Evolutionary conservation across 2,113 vertebrate species (phyloP).

Genomic region (Mobula hypostoma): DNA sequence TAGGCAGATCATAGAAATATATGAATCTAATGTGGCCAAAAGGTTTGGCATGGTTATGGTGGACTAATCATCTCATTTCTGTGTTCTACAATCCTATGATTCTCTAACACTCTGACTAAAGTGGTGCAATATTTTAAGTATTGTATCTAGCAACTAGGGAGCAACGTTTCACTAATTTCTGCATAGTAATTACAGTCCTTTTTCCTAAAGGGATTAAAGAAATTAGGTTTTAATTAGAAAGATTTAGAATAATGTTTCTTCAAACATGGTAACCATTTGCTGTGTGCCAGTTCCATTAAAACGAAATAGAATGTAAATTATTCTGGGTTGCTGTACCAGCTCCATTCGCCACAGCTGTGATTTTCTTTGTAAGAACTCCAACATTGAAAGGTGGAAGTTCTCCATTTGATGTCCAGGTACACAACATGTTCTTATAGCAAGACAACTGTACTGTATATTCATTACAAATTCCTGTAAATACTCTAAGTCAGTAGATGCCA

Average conservation of each 20-base stretch:
- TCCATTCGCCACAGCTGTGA: neutral
- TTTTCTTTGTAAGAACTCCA: neutral
- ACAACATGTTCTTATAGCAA: neutral
- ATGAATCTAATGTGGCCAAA: no score
- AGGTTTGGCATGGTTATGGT: no score
- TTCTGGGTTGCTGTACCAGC: neutral
- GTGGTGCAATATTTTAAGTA: neutral
- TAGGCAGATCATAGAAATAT: no score
- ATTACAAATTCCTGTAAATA: neutral
- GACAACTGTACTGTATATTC: neutral
- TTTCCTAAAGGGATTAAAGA: neutral
- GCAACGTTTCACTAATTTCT: neutral
- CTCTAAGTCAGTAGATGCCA: no score
- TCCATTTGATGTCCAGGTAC: neutral
- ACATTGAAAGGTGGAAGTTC: neutral
- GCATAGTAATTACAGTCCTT: constrained; percentile 3
- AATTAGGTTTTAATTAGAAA: constrained; percentile 8
- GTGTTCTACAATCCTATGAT: no score
- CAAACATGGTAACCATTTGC: neutral
- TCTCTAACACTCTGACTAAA: neutral
- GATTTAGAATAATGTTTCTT: neutral
- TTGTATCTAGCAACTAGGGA: neutral
- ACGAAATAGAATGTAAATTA: neutral
- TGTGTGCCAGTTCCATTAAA: neutral
- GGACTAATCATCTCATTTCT: no score